Evolutionary conservation across 2,888 invertebrate species (phyloP), one percentile per base, ranked within the genome.

Genomic region (Microplitis manilae): DNA sequence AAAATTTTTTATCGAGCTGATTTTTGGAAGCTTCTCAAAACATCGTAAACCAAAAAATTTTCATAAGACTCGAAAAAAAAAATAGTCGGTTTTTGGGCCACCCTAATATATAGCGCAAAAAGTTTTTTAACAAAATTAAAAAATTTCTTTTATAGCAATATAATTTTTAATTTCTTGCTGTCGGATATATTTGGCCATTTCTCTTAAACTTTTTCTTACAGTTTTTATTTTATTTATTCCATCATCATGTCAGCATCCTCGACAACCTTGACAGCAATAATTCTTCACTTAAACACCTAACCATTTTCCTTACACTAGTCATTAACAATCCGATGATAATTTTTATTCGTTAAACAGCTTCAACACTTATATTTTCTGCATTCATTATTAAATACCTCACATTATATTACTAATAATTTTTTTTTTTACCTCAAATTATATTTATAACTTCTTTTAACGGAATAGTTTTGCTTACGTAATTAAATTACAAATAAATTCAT

Each of bases 331-430:
- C 13, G 13, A 13, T 50, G 50, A 50, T 50, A 50, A 50, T 50
- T 50, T 50, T 50, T 50, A 8, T 50, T 40, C 68, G 17, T 15
- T 67, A n/a, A n/a, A 38, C 20, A 8, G 68, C 68, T 68, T 40
- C 9, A 68, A 41, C 17, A 68, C 50, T 68, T 15, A 40, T 68
- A 68, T 41, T 13, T 30, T 50, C 9, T 13, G 13, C 50, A 50
- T 50, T 50, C 13, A 50, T 50, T 50, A 9, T 9, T 9, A 50
- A 50, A 50, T 9, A 41, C 9, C 41, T 41, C 9, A 41, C 30
- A 30, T 30, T 30, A 4, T 30, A 30, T 30, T 13, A 50, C 50
- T 50, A 13, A 50, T 13, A 4, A 50, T 50, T 50, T 50, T 50
- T 50, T 50, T 50, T 50, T 50, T 50, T 41, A 5, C 8, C 8